Evolutionary conservation across 2,888 invertebrate genomes (phyloP).

Genomic region (Microctonus hyperodae): DNA sequence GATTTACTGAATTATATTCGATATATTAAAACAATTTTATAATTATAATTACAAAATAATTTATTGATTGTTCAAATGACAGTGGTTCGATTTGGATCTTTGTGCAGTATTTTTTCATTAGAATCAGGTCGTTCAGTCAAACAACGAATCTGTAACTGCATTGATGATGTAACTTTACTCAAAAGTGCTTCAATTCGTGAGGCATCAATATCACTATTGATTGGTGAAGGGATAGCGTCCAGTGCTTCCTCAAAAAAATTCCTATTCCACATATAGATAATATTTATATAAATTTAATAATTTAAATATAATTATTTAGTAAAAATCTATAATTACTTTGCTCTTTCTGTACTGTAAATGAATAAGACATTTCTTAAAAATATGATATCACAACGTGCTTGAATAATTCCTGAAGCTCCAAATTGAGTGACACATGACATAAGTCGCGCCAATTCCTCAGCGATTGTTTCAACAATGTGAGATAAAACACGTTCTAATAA

Average conservation of each 20-base stretch:
- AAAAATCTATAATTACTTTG: conserved; percentile 65
- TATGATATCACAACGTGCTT: conserved; percentile 80
- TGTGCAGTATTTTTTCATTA: conserved; percentile 18
- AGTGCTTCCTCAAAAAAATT: conserved; percentile 84
- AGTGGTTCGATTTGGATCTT: conserved; percentile 41
- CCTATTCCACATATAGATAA: conserved; percentile 58
- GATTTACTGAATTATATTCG: conserved; percentile 29
- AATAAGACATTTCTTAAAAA: conserved; percentile 73
- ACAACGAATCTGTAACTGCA: conserved; percentile 58
- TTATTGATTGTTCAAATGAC: conserved; percentile 39
- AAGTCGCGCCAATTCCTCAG: conserved; percentile 89
- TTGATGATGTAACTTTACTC: conserved; percentile 53
- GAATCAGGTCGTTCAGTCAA: conserved; percentile 42
- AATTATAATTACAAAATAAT: conserved; percentile 23
- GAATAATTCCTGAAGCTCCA: conserved; percentile 74
- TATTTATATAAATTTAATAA: background rate
- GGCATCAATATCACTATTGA: conserved; percentile 66
- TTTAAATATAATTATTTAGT: background rate
- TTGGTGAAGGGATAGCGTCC: conserved; percentile 76
- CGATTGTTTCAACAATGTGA: conserved; percentile 88
- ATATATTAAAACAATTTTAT: conserved; percentile 4
- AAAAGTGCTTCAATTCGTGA: conserved; percentile 54
- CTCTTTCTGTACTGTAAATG: conserved; percentile 71
- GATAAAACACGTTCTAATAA: conserved; percentile 77
- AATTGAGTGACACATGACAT: conserved; percentile 80